A percentile compares a stretch with the other conserved stretches of the same genome.
Conservation (phyloP, 2,113 vertebrate species). For the Acanthochromis polyacanthus region DNA sequence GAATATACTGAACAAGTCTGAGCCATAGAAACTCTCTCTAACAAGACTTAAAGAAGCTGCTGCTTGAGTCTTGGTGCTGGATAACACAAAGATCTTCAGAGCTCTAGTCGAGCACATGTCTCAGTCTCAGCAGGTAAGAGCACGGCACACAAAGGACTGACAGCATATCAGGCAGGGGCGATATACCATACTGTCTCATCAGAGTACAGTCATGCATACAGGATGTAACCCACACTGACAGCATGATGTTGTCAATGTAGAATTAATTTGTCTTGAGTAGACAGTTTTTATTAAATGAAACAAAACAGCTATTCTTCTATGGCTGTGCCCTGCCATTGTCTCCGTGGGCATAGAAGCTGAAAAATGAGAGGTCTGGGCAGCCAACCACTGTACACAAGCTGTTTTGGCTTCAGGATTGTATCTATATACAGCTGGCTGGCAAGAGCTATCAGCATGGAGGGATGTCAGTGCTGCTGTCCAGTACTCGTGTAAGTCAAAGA, state of each 20-base stretch:
- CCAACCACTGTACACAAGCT: conserved; percentile 2
- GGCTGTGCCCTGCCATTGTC: not conserved
- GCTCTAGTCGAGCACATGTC: no score
- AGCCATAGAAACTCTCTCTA: no score
- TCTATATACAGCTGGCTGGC: not conserved
- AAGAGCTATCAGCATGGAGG: not conserved
- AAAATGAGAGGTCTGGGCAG: no score
- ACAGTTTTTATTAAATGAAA: not conserved
- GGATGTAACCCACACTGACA: not conserved
- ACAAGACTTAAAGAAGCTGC: no score
- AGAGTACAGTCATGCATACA: no score
- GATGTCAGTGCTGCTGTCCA: not conserved
- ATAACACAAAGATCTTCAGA: no score
- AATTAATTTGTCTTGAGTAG: not conserved
- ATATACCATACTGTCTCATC: no score
- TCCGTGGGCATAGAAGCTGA: not conserved
- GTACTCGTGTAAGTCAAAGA: not conserved
- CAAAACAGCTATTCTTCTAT: not conserved
- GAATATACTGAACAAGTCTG: no score
- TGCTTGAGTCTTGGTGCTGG: no score
- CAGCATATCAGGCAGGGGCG: no score
- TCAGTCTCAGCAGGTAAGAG: no score
- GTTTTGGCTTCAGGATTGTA: not conserved
- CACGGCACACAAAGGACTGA: no score
- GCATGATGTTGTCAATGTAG: not conserved